Base-by-base conservation (phyloP, 1,140 invertebrate species). In the Drosophila kohkoa region DNA sequence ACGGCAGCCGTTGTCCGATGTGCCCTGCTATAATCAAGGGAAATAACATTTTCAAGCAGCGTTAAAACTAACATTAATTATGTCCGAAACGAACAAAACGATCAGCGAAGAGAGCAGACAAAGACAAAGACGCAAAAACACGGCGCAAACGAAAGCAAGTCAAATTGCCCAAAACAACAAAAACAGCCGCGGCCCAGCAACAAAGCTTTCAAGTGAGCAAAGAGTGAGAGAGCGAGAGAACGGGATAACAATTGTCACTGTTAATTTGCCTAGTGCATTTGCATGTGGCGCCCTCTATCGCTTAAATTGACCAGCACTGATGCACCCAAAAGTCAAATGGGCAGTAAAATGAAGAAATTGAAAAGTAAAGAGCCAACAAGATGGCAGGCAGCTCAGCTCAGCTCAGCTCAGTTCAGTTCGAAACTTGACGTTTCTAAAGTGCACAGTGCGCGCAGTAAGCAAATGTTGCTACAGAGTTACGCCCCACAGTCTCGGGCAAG, bases 1-100 rank as follows among this genome's bases (percentile, higher is more conserved):
- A 59, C 74, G 63, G 77, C 75, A 68, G 77, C 75, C 70, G 76
- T 64, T 65, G 71, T 71, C 59, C 51, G 65, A 30, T 78, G 77
- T 77, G 81, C 79, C 75, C 81, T 90, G 82, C 90, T 91, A 91
- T 91, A 91, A 91, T 91, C 90, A 91, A 91, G 90, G 90, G 90
- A 91, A 91, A 91, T 91, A 91, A 91, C 90, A 91, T 91, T 91
- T 91, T 88, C 83, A 88, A 85, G 86, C 90, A 91, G 90, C 90
- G 90, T 91, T 91, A 91, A 91, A 91, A 91, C 90, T 91, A 91
- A 91, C 90, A 91, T 91, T 91, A 91, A 91, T 91, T 91, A 91
- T 91, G 87, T 91, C 87, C 82, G 85, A 89, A 89, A 89, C 81
- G 85, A 89, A 90, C 85, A 89, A 90, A 90, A 88, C 83, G 83